Conservation (phyloP, 2,113 vertebrate genomes). For the Hirundichthys speculiger region DNA sequence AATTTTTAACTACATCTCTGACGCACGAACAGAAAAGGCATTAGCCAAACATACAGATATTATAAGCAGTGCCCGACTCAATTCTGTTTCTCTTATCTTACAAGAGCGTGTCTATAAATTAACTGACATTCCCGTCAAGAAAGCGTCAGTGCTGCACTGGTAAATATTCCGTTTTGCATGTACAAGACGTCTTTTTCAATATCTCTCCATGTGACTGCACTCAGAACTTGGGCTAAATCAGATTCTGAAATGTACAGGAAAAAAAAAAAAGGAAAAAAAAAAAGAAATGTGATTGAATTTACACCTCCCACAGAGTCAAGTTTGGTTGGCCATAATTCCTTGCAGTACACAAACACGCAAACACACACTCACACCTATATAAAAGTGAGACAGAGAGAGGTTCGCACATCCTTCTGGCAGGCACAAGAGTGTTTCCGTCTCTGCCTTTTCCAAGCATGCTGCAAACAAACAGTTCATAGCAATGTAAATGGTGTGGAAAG, state of each 20-base stretch:
- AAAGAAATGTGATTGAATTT: conserved; percentile 72
- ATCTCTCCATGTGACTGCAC: conserved; percentile 70
- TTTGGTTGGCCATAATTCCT: conserved; percentile 73
- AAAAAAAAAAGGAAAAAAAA: conserved; percentile 46
- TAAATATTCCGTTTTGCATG: conserved; percentile 50
- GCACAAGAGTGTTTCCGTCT: conserved; percentile 62
- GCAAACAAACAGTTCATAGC: conserved; percentile 75
- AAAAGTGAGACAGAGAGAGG: conserved; percentile 45
- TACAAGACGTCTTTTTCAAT: conserved; percentile 69
- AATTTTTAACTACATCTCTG: conserved; percentile 53
- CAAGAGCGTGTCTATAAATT: conserved; percentile 66
- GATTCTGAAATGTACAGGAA: conserved; percentile 62
- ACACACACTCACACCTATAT: conserved; percentile 26
- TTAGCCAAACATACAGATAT: conserved; percentile 63
- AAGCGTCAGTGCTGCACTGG: conserved; percentile 36
- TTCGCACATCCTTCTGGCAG: conserved; percentile 64
- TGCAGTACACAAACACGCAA: conserved; percentile 24
- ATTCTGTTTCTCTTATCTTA: conserved; percentile 71
- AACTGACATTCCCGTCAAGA: conserved; percentile 57
- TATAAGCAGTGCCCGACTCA: conserved; percentile 56
- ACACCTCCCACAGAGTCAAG: conserved; percentile 79
- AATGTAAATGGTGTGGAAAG: conserved; percentile 81
- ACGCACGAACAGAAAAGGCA: conserved; percentile 39
- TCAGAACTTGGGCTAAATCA: conserved; percentile 67
- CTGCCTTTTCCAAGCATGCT: conserved; percentile 66